A percentile compares a stretch with the other conserved stretches of the same genome.
Evolutionary conservation across 2,113 vertebrate genomes (phyloP).

Genomic region (Panthera uncia): DNA sequence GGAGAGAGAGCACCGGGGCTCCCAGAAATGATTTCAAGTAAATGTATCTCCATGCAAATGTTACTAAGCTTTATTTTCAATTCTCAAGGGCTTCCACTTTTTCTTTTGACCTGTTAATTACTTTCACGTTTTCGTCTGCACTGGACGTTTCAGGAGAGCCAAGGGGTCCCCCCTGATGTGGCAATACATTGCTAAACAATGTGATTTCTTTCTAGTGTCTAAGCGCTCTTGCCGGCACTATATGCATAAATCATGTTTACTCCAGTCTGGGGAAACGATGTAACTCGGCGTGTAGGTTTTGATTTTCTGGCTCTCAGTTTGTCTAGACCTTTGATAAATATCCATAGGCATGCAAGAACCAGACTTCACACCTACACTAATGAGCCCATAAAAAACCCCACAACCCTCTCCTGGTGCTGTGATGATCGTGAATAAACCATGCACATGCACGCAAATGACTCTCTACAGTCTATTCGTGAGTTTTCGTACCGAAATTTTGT

Average conservation of each 20-base stretch:
- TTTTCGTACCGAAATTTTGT: not conserved
- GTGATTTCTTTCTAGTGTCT: not conserved
- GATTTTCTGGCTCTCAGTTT: constrained; percentile 27
- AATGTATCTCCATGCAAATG: constrained; percentile 22
- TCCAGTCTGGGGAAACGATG: constrained; percentile 32
- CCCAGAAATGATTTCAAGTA: constrained; percentile 45
- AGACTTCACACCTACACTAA: constrained; percentile 32
- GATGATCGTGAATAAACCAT: not conserved
- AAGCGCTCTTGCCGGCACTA: not conserved
- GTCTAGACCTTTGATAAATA: constrained; percentile 36
- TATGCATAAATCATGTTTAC: not conserved
- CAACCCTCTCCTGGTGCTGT: not conserved
- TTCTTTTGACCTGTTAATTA: not conserved
- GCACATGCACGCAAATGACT: not conserved
- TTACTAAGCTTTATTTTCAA: constrained; percentile 38
- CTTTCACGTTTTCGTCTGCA: not conserved
- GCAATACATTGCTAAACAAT: not conserved
- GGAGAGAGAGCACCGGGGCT: not conserved
- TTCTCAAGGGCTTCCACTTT: constrained; percentile 6
- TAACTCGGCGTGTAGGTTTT: not conserved
- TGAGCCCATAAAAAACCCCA: not conserved
- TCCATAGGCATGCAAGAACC: not conserved
- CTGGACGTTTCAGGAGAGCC: not conserved
- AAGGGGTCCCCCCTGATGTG: not conserved
- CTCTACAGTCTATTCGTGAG: not conserved